Conservation (phyloP, 1,140 invertebrate species). For the Helicoverpa armigera region DNA sequence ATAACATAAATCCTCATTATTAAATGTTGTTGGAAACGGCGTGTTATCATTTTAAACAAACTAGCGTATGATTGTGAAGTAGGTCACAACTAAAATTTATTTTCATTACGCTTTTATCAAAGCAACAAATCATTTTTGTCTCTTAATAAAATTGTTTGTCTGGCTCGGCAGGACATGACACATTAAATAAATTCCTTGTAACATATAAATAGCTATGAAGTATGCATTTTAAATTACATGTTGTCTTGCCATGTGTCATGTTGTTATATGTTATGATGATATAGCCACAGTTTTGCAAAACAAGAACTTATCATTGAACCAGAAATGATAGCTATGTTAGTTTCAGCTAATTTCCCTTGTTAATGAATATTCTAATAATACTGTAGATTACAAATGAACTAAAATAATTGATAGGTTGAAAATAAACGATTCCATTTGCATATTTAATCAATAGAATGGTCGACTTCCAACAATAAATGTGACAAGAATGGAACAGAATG, state of each 20-base stretch:
- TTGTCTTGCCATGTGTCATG: background rate
- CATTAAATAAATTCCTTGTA: background rate
- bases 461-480: conserved; percentile 15
- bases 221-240: background rate
- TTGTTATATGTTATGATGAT: background rate
- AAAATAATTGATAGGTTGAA: conserved; percentile 20
- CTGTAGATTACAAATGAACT: conserved; percentile 27
- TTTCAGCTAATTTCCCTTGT: conserved; percentile 24
- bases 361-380: conserved; percentile 24
- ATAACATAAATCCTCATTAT: conserved; percentile 59
- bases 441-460: conserved; percentile 29
- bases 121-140: conserved; percentile 26
- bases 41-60: conserved; percentile 56
- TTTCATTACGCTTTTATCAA: conserved; percentile 23
- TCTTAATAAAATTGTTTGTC: conserved; percentile 29
- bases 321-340: conserved; percentile 8
- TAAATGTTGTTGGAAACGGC: conserved; percentile 53
- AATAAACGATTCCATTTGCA: conserved; percentile 32
- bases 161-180: conserved; percentile 3
- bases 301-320: conserved; percentile 13
- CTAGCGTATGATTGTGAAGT: conserved; percentile 59
- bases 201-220: background rate
- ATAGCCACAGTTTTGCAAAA: background rate
- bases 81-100: conserved; percentile 56
- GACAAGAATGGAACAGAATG: conserved; percentile 38